Conservation (phyloP, 2,113 vertebrate species). For the Platanista minor region DNA sequence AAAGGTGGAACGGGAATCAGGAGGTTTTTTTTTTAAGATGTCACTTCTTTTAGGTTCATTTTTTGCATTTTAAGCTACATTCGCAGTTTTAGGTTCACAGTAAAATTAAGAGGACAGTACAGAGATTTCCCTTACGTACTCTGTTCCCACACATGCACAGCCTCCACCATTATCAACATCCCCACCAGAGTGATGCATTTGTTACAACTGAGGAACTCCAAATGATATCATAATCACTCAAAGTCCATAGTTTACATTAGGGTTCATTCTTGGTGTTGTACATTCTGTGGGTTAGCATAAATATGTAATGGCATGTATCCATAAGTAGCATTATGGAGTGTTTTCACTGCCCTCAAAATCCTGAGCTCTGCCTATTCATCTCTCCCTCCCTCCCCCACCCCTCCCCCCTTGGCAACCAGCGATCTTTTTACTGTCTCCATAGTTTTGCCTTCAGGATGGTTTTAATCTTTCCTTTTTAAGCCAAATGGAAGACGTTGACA, state of each 20-base stretch:
- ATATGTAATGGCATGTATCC: not conserved
- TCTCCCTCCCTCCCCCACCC: not conserved
- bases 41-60: not conserved
- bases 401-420: not conserved
- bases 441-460: not conserved
- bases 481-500: not conserved
- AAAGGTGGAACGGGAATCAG: not conserved
- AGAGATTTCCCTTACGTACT: not conserved
- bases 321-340: not conserved
- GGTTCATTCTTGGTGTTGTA: not conserved
- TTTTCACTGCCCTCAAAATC: not conserved
- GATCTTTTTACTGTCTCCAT: not conserved
- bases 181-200: not conserved
- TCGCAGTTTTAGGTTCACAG: not conserved
- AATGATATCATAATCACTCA: not conserved
- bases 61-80: not conserved
- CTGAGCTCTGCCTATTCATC: not conserved
- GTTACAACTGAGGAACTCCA: not conserved
- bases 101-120: not conserved
- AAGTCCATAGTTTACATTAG: not conserved
- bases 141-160: not conserved
- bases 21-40: not conserved
- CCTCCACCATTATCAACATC: not conserved
- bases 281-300: not conserved
- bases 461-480: not conserved